A percentile compares a stretch with the other conserved stretches of the same genome.
Conservation (phyloP, 2,888 invertebrate species). For the Timandra comae region DNA sequence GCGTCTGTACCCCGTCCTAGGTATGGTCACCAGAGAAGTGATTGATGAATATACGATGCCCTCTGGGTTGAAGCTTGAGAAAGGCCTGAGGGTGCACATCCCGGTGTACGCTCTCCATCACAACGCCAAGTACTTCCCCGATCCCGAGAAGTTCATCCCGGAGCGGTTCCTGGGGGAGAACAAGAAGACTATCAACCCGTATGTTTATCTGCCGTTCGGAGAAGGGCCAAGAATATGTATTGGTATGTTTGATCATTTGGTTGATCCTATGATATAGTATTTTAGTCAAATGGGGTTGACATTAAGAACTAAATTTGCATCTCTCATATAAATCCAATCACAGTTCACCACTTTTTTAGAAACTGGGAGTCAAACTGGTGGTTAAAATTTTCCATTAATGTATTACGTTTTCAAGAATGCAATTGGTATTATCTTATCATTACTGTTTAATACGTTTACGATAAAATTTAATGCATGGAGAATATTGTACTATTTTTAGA, state of each 20-base stretch:
- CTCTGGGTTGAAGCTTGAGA: slow-evolving; percentile 38
- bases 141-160: slow-evolving; percentile 45
- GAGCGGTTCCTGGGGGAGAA: slow-evolving; percentile 45
- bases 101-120: slow-evolving; percentile 47
- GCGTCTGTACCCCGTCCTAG: slow-evolving; percentile 49
- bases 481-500: too few relatives aligned
- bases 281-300: too few relatives aligned
- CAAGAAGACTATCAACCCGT: slow-evolving; percentile 38
- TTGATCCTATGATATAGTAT: too few relatives aligned
- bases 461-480: too few relatives aligned
- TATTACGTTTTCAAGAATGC: too few relatives aligned
- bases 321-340: too few relatives aligned
- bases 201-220: slow-evolving; percentile 54
- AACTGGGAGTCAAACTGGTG: too few relatives aligned
- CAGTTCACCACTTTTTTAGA: too few relatives aligned
- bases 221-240: slow-evolving; percentile 55
- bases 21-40: slow-evolving; percentile 43
- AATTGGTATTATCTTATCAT: too few relatives aligned
- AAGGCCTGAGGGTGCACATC: slow-evolving; percentile 46
- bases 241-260: slow-evolving; percentile 47
- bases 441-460: too few relatives aligned
- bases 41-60: slow-evolving; percentile 45
- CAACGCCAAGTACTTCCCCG: slow-evolving; percentile 42
- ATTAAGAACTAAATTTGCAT: too few relatives aligned
- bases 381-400: too few relatives aligned